Base-by-base conservation (phyloP, 2,888 invertebrate species). In the Drosophila mimetica region DNA sequence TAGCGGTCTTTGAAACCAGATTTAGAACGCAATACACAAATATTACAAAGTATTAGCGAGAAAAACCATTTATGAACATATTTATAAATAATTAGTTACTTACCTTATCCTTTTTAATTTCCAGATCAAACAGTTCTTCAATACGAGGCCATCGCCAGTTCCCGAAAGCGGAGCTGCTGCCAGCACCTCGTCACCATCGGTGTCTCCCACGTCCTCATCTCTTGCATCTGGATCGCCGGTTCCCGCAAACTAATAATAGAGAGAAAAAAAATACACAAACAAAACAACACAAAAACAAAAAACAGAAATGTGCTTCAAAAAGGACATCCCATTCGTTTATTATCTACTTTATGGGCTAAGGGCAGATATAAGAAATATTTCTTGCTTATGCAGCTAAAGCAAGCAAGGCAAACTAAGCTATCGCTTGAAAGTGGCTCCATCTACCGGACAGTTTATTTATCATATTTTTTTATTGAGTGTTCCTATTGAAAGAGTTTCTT, bases 81-180 rank as follows among this genome's bases (percentile, higher is more conserved):
- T n/a, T n/a, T n/a, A n/a, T n/a, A n/a, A n/a, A 39, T 11, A 25
- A 5, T 20, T 2, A 30, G 18, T 13, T 14, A 7, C 14, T 18
- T n/a, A 4, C 14, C 2, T 4, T 16, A 14, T 13, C 4, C 16
- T 28, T 30, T 4, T n/a, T 1, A 5, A 37, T 51, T 14, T 11
- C n/a, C 30, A 91, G 91, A 90, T 91, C 74, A 90, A 90, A 80
- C 89, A 91, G 76, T 91, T 91, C 79, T 88, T 89, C 71, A 90
- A 88, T 70, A 90, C 84, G 75, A 90, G 90, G 78, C 86, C 86
- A 65, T 77, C 88, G 50, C 77, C 86, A 67, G 86, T 70, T 37
- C 77, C 73, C 51, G 82, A 82, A 46, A 79, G 60, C 16, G 71
- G 61, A 60, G 89, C 76, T 69, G 71, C 85, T 55, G 76, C 78